phyloP scores from a whole-genome alignment of 2,113 vertebrate genomes.

The Saccopteryx leptura region DNA sequence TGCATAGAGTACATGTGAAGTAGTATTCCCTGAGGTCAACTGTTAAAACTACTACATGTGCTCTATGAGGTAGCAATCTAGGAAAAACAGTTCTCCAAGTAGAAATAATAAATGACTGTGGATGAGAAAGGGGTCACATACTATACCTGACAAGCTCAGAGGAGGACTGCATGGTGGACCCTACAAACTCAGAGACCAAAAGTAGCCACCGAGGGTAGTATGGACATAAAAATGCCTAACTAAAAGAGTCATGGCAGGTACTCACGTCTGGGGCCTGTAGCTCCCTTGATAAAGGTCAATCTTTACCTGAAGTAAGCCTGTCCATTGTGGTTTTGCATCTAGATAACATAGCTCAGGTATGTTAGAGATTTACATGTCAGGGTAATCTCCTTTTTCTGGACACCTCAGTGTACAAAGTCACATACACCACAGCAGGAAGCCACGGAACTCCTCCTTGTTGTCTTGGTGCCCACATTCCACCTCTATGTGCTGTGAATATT shows the following conservation, averaged over 20 bases:
- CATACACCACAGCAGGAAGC: neutral
- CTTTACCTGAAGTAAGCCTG: neutral
- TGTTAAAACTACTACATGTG: neutral
- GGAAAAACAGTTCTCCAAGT: neutral
- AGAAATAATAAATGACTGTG: conserved; percentile 4
- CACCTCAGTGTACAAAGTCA: neutral
- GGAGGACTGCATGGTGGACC: neutral
- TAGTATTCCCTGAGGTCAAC: neutral
- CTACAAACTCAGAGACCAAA: neutral
- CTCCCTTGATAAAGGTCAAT: neutral
- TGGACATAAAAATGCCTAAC: neutral
- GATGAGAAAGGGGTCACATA: neutral
- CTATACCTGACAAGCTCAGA: neutral
- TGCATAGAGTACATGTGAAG: neutral
- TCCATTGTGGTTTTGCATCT: neutral
- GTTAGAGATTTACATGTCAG: neutral
- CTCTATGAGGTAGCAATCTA: neutral
- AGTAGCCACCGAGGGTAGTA: neutral
- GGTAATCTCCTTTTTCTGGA: neutral
- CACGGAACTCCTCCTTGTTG: neutral
- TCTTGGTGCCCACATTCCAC: neutral
- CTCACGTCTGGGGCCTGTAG: neutral
- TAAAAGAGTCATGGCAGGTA: neutral
- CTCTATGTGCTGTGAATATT: neutral
- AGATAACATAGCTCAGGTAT: neutral